Conservation (phyloP, 1,140 invertebrate genomes). For the Ostrea edulis region DNA sequence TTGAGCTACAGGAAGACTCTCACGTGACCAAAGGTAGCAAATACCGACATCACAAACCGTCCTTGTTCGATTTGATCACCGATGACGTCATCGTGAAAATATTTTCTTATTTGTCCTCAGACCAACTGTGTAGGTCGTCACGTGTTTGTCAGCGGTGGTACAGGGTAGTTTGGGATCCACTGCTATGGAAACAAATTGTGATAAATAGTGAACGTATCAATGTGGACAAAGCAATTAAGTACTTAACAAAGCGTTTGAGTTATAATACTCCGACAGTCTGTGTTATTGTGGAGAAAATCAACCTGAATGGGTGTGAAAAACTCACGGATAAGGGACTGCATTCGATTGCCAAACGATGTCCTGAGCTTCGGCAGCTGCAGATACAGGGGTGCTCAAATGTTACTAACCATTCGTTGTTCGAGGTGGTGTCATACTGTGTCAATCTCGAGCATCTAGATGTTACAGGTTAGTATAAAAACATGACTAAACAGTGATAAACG, state of each 20-base stretch:
- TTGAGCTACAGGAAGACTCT: slow-evolving; percentile 66
- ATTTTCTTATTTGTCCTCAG: slow-evolving; percentile 88
- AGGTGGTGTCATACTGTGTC: slow-evolving; percentile 84
- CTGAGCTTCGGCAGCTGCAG: slow-evolving; percentile 87
- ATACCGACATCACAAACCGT: slow-evolving; percentile 60
- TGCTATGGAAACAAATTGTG: slow-evolving; percentile 87
- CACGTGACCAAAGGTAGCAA: slow-evolving; percentile 59
- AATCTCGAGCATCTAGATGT: slow-evolving; percentile 88
- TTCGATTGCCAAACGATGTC: slow-evolving; percentile 85
- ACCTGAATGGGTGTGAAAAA: slow-evolving; percentile 86
- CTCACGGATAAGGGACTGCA: slow-evolving; percentile 88
- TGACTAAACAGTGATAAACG: not conserved
- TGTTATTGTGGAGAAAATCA: slow-evolving; percentile 83
- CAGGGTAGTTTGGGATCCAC: slow-evolving; percentile 88
- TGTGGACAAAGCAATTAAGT: slow-evolving; percentile 86
- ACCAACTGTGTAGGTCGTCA: slow-evolving; percentile 88
- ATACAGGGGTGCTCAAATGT: slow-evolving; percentile 85
- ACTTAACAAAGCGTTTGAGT: slow-evolving; percentile 79
- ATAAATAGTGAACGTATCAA: slow-evolving; percentile 84
- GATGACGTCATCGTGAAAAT: slow-evolving; percentile 83
- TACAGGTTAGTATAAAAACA: slow-evolving; percentile 82
- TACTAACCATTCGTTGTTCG: slow-evolving; percentile 85
- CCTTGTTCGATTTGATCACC: slow-evolving; percentile 77
- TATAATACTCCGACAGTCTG: slow-evolving; percentile 80
- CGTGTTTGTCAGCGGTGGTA: slow-evolving; percentile 90